phyloP scores from a whole-genome alignment of 1,140 invertebrate species.

The Triops cancriformis region DNA sequence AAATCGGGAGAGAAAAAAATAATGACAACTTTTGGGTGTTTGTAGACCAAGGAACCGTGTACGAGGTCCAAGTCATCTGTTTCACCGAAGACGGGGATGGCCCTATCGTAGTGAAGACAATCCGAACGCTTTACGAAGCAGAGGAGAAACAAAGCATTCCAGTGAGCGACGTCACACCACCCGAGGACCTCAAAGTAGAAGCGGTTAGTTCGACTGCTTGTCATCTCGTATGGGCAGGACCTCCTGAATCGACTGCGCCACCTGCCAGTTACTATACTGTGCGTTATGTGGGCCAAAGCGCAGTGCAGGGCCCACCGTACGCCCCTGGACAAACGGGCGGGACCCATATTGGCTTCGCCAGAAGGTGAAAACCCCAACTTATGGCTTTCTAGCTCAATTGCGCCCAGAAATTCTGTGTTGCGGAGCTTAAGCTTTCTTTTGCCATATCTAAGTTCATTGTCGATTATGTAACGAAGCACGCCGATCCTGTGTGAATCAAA shows the following conservation, averaged over 20 bases:
- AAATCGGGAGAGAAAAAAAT: too few relatives aligned
- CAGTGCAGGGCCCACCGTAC: neutral
- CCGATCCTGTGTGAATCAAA: too few relatives aligned
- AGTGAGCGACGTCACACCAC: slow-evolving; percentile 33
- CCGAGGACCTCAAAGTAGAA: slow-evolving; percentile 43
- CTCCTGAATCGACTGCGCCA: slow-evolving; percentile 33
- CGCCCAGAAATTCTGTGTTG: too few relatives aligned
- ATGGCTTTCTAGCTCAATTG: too few relatives aligned
- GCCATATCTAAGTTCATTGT: too few relatives aligned
- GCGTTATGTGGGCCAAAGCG: slow-evolving; percentile 39
- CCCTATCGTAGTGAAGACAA: slow-evolving; percentile 32
- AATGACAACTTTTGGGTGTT: neutral
- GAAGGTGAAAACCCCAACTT: neutral
- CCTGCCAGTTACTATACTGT: slow-evolving; percentile 42
- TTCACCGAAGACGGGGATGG: slow-evolving; percentile 34
- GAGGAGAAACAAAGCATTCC: slow-evolving; percentile 15
- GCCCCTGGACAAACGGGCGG: neutral
- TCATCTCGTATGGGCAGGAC: slow-evolving; percentile 42
- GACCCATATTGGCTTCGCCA: neutral
- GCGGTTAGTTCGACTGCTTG: slow-evolving; percentile 44
- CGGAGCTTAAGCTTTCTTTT: too few relatives aligned
- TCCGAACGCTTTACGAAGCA: slow-evolving; percentile 33
- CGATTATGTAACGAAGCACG: too few relatives aligned
- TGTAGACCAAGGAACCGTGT: slow-evolving; percentile 39
- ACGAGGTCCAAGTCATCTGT: slow-evolving; percentile 40